Conservation (phyloP, 2,797 vertebrate species). For the Anabacerthia variegaticeps region DNA sequence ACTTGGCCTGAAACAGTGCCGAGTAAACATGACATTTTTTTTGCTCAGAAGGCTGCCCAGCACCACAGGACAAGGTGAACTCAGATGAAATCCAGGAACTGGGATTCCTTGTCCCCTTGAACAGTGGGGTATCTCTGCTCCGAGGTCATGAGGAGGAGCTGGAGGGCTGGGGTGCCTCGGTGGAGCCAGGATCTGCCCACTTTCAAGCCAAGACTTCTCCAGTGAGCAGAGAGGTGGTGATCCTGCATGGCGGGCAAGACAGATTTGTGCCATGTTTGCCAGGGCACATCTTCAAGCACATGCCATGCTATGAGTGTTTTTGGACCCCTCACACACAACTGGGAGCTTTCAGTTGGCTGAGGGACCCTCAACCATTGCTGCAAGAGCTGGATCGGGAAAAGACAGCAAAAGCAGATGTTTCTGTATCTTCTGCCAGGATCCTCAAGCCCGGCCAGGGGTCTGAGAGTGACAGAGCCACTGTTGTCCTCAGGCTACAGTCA, state of each 20-base stretch:
- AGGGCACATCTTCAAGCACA: not conserved
- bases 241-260: not conserved
- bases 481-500: not conserved
- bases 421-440: not conserved
- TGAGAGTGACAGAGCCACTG: not conserved
- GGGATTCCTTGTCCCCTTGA: not conserved
- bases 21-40: not conserved
- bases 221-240: rapidly evolving
- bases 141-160: rapidly evolving
- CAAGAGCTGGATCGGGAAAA: not conserved
- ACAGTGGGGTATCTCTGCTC: not conserved
- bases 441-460: not conserved
- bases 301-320: rapidly evolving
- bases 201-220: not conserved
- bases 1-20: not conserved
- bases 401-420: not conserved
- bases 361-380: not conserved
- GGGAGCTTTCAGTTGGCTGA: not conserved
- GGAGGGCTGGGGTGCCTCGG: not conserved
- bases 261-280: not conserved
- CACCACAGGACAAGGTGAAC: not conserved
- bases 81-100: not conserved
- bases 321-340: not conserved
- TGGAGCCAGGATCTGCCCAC: rapidly evolving
- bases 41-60: not conserved